Base-by-base conservation (phyloP, 2,797 vertebrate species). In the Spizella passerina region DNA sequence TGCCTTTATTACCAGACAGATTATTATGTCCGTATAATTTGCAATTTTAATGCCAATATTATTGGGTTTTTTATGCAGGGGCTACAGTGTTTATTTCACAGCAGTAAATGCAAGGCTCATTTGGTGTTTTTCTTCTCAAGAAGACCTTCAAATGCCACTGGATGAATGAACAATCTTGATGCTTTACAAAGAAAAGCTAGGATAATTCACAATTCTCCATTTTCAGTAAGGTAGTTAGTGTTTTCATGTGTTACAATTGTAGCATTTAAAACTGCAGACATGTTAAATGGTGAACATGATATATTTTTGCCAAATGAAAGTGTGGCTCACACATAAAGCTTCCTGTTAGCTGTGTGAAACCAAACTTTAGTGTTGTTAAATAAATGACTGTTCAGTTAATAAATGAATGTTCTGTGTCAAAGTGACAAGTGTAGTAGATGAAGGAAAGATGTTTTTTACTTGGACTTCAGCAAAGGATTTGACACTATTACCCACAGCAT, bases 241-340 rank as follows among this genome's bases (percentile, higher is more conserved):
- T 86, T 96, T 90, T 95, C 43, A 29, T 66, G 59, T 14, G 8
- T 69, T 82, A 53, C 73, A 94, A 93, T 59, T 83, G 50, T 84
- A 95, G 61, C 21, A 27, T 88, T 96, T 96, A 86, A 96, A 91
- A 88, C 49, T 69, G 57, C 63, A 93, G 83, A 88, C 26, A 16
- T 47, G 52, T 65, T 29, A 94, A 87, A 96, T 72, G 19, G 39
- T 44, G 65, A 86, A 47, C 34, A 89, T 83, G 53, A 93, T 3
- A 49, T 86, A 32, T 84, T 79, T 76, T 90, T 96, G 46, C 39
- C 46, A 94, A 91, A 90, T 47, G 76, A 61, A 86, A 82, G 22
- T 83, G 85, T 38, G 82, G 44, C 24, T 55, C 22, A 88, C 61
- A 43, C 49, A 76, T 53, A 85, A 91, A 66, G 43, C 39, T 70